Percentiles rank a stretch among this genome's conserved stretches.
These are phyloP conservation scores for Clarias gariepinus DNA, from an alignment of 2,113 vertebrate genomes.

Conservation along the genomic window DNA sequence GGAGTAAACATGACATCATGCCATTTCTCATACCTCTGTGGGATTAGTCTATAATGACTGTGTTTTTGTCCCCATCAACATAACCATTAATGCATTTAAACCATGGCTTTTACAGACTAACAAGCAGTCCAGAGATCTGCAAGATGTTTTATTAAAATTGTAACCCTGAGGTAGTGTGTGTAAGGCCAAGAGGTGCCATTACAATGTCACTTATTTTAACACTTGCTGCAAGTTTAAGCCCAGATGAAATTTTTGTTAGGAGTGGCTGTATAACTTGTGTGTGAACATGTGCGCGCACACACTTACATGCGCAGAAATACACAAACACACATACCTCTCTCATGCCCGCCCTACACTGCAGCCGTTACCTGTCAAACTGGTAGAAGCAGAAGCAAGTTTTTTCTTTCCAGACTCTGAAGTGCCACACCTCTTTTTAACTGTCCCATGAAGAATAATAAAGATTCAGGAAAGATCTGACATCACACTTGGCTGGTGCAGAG, in stretches of 20 bases:
- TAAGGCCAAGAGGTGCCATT: not conserved
- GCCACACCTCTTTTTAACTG: slow-evolving; percentile 52
- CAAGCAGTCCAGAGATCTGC: too few species aligned
- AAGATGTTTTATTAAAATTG: not conserved
- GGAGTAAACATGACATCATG: slow-evolving; percentile 31
- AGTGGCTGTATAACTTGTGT: slow-evolving; percentile 25
- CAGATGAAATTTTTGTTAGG: not conserved
- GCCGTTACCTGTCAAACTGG: slow-evolving; percentile 54
- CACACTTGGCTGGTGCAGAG: not conserved
- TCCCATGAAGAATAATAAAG: slow-evolving; percentile 45
- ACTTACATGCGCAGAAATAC: not conserved
- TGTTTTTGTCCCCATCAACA: not conserved
- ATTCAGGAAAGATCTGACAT: slow-evolving; percentile 15
- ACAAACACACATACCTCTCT: slow-evolving; percentile 24
- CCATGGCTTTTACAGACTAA: not conserved
- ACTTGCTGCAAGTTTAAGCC: not conserved
- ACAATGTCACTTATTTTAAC: not conserved
- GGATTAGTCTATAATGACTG: not conserved
- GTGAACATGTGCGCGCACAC: not conserved
- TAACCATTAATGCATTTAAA: not conserved
- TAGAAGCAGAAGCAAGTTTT: slow-evolving; percentile 45
- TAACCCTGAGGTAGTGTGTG: not conserved
- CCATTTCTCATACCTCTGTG: slow-evolving; percentile 23
- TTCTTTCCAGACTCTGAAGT: not conserved
- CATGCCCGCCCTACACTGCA: slow-evolving; percentile 41